phyloP scores from a whole-genome alignment of 2,888 invertebrate species.

The Phortica magna region DNA sequence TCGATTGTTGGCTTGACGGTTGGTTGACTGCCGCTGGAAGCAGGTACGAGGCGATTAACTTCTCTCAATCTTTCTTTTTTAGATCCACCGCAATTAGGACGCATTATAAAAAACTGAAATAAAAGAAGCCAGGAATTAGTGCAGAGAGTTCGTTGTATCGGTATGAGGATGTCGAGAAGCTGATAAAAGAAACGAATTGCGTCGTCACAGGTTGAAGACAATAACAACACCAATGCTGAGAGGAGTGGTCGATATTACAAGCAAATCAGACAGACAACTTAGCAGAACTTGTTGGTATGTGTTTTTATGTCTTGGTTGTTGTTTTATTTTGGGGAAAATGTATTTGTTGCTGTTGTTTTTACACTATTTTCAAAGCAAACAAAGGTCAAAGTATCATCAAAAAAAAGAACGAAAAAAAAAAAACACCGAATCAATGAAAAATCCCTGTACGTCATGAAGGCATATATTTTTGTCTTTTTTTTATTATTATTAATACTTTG shows the following conservation, averaged over 20 bases:
- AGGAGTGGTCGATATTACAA: slow-evolving; percentile 28
- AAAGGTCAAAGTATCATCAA: slow-evolving; percentile 56
- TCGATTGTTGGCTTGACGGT: slow-evolving; percentile 43
- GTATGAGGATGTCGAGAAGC: slow-evolving; percentile 26
- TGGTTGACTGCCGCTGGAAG: slow-evolving; percentile 52
- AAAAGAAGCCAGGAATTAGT: slow-evolving; percentile 62
- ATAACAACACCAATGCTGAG: slow-evolving; percentile 8
- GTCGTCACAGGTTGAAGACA: slow-evolving; percentile 61
- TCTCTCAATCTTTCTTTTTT: slow-evolving; percentile 36
- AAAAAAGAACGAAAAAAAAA: neutral
- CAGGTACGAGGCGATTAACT: slow-evolving; percentile 66
- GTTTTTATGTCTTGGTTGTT: neutral
- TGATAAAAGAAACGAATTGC: slow-evolving; percentile 65
- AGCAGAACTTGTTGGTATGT: slow-evolving; percentile 32
- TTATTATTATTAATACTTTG: neutral
- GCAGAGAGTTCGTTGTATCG: slow-evolving; percentile 45
- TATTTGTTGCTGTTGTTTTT: slow-evolving; percentile 34
- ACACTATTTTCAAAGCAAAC: slow-evolving; percentile 63
- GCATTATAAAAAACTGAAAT: slow-evolving; percentile 43
- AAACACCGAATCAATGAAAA: neutral
- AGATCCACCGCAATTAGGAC: slow-evolving; percentile 67
- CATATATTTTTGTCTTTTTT: slow-evolving; percentile 7
- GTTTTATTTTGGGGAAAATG: slow-evolving; percentile 20
- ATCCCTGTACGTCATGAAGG: slow-evolving; percentile 14
- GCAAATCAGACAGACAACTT: slow-evolving; percentile 54